A percentile compares a stretch with the other conserved stretches of the same genome.
phyloP scores from a whole-genome alignment of 2,797 vertebrate species.

The Poecilia wingei region DNA sequence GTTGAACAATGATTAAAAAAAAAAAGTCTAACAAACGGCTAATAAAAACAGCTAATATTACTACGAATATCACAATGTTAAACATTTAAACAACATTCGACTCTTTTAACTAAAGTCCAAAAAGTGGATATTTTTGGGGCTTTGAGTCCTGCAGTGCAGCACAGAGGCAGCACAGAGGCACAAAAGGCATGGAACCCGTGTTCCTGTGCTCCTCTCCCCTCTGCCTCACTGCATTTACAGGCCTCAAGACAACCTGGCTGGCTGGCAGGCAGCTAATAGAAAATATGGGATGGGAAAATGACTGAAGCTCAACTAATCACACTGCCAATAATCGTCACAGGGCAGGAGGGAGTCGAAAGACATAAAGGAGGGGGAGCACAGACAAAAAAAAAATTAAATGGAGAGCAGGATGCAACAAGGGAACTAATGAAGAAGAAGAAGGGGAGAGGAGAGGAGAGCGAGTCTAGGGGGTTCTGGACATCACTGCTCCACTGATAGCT shows the following conservation, averaged over 20 bases:
- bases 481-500: conserved; percentile 67
- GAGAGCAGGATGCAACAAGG: conserved; percentile 52
- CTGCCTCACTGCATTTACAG: conserved; percentile 49
- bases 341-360: conserved; percentile 56
- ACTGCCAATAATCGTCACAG: conserved; percentile 75
- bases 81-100: background rate
- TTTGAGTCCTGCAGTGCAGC: conserved; percentile 23
- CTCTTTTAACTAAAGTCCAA: conserved; percentile 4
- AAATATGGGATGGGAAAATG: conserved; percentile 76
- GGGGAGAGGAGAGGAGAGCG: conserved; percentile 13
- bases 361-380: conserved; percentile 35
- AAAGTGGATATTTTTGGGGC: background rate
- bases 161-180: conserved; percentile 26
- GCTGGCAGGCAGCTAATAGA: conserved; percentile 66
- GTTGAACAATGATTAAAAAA: conserved; percentile 11
- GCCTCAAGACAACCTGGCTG: conserved; percentile 53
- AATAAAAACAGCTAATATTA: background rate
- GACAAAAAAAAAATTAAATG: conserved; percentile 48
- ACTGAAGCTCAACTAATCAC: conserved; percentile 79
- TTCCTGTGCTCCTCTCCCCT: conserved; percentile 19
- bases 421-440: conserved; percentile 63
- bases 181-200: conserved; percentile 21
- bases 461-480: conserved; percentile 57
- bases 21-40: background rate
- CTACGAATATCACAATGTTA: background rate